A percentile compares a stretch with the other conserved stretches of the same genome.
phyloP scores from a whole-genome alignment of 1,140 invertebrate species.

The Protaetia brevitarsis region DNA sequence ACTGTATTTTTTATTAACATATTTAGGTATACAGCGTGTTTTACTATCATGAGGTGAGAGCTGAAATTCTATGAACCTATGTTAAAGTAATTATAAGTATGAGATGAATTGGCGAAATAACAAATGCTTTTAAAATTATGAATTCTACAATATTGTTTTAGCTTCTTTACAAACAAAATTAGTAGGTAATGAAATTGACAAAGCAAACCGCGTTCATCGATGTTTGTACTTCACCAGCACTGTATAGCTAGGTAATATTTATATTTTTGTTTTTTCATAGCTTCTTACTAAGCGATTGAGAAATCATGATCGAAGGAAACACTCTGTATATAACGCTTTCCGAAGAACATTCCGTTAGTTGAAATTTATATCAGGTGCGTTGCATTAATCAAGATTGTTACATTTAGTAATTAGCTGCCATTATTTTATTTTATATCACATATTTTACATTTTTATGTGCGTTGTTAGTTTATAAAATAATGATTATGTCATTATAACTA shows the following conservation, averaged over 20 bases:
- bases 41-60: neutral
- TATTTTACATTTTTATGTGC: neutral
- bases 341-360: neutral
- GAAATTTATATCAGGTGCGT: no score
- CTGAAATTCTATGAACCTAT: neutral
- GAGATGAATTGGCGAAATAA: neutral
- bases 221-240: neutral
- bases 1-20: neutral
- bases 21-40: constrained; percentile 7
- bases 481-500: neutral
- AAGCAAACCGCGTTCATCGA: constrained; percentile 11
- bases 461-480: neutral
- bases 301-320: no score
- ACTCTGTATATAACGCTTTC: neutral
- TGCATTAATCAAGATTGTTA: no score
- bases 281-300: no score
- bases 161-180: neutral
- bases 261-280: no score
- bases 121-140: neutral
- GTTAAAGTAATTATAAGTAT: neutral
- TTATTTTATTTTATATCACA: neutral
- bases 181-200: neutral
- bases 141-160: neutral
- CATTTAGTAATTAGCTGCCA: no score
- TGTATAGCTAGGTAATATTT: no score